Conservation (phyloP, 2,113 vertebrate genomes). For the Cairina moschata region DNA sequence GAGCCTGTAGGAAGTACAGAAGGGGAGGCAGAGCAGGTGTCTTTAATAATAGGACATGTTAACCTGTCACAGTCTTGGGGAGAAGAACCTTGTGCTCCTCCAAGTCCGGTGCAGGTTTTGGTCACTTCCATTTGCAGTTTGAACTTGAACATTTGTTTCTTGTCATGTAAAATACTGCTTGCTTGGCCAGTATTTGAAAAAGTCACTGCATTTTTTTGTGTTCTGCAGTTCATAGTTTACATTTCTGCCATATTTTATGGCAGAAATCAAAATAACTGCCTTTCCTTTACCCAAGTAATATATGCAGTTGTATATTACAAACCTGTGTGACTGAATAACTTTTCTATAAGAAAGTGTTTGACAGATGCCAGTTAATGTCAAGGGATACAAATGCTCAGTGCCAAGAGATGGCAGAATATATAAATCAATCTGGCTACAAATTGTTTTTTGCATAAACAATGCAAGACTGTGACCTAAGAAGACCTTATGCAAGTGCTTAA, state of each 20-base stretch:
- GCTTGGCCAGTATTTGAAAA: constrained; percentile 21
- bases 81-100: background rate
- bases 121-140: constrained; percentile 7
- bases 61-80: background rate
- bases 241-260: background rate
- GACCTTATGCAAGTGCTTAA: background rate
- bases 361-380: constrained; percentile 53
- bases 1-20: constrained; percentile 47
- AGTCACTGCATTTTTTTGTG: constrained; percentile 45
- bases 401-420: background rate
- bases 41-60: constrained; percentile 7
- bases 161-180: constrained; percentile 23
- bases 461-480: constrained; percentile 25
- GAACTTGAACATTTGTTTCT: constrained; percentile 27
- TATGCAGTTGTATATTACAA: constrained; percentile 14
- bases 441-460: background rate
- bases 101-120: background rate
- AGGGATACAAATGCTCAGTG: constrained; percentile 35
- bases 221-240: constrained; percentile 58
- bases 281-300: constrained; percentile 30
- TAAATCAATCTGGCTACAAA: constrained; percentile 30
- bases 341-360: constrained; percentile 34
- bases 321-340: background rate
- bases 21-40: background rate
- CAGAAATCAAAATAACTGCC: constrained; percentile 51